Evolutionary conservation across 2,797 vertebrate genomes (phyloP).

Genomic region (Sebastolobus altivelis): DNA sequence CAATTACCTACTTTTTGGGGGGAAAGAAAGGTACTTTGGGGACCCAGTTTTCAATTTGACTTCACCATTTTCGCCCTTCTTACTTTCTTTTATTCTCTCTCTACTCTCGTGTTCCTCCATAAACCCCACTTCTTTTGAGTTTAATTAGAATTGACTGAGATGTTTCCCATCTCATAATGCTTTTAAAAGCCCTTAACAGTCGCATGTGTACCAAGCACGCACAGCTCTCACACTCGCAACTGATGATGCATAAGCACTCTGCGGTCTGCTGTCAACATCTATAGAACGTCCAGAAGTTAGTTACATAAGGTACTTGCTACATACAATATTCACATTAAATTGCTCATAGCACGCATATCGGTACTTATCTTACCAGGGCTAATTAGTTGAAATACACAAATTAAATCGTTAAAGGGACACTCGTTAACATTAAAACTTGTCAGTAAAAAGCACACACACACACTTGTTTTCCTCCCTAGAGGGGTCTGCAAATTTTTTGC

Average conservation of each 20-base stretch:
- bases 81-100: background rate
- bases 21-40: background rate
- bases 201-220: constrained; percentile 33
- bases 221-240: constrained; percentile 12
- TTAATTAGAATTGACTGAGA: constrained; percentile 22
- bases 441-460: too few relatives aligned
- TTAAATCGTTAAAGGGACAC: background rate
- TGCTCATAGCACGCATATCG: background rate
- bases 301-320: background rate
- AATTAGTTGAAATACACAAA: background rate
- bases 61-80: background rate
- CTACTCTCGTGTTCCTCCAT: background rate
- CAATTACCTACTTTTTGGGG: background rate
- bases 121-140: constrained; percentile 1
- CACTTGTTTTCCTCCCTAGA: too few relatives aligned
- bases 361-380: background rate
- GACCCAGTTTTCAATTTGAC: background rate
- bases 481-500: too few relatives aligned
- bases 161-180: constrained; percentile 9
- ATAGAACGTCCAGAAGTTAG: background rate
- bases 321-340: constrained; percentile 1
- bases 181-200: constrained; percentile 27
- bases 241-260: background rate
- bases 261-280: constrained; percentile 27
- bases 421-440: background rate